Base-by-base conservation (phyloP, 2,113 vertebrate species). In the Apteryx mantelli region DNA sequence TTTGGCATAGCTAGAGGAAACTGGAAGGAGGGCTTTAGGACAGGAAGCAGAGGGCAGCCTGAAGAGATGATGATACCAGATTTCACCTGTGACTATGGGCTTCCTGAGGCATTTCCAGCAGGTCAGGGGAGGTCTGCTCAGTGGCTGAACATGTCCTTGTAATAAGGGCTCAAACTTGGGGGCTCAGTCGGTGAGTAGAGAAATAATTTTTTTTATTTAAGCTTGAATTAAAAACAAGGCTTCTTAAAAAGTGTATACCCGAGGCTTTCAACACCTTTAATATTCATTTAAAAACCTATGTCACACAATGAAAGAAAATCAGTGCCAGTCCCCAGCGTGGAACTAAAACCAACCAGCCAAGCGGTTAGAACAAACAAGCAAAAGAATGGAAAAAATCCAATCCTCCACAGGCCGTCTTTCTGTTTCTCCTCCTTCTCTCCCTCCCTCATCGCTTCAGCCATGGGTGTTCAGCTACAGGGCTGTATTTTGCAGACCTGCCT, bases 291-390 rank as follows among this genome's bases (percentile, higher is more conserved):
- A 82, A 95, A 94, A 86, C 2, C 1, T 81, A 32, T 90, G 65
- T 88, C 89, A 91, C 75, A 81, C 63, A 91, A n/a, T 70, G 71
- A 89, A 88, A 74, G 84, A 80, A 88, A 95, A 91, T 66, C 26
- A 2, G 40, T 92, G 79, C 64, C 50, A 93, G 75, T 82, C 55
- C 36, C 15, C 78, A 91, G 93, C 9, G 5, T 78, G 55, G 58
- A 97, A 78, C 82, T 88, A 86, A 97, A 95, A 64, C 71, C 68
- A 92, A 81, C 64, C 63, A 88, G 77, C 78, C 58, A 70, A 89
- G 52, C 63, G 82, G 42, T 85, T 87, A 79, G 44, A 95, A 89
- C 64, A 95, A 95, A 91, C 38, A 93, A 87, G 53, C 2, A 1
- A 78, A 91, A 73, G 73, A 82, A 36, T 73, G 44, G 69, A 82